phyloP scores from a whole-genome alignment of 2,113 vertebrate species.

The Platichthys flesus region DNA sequence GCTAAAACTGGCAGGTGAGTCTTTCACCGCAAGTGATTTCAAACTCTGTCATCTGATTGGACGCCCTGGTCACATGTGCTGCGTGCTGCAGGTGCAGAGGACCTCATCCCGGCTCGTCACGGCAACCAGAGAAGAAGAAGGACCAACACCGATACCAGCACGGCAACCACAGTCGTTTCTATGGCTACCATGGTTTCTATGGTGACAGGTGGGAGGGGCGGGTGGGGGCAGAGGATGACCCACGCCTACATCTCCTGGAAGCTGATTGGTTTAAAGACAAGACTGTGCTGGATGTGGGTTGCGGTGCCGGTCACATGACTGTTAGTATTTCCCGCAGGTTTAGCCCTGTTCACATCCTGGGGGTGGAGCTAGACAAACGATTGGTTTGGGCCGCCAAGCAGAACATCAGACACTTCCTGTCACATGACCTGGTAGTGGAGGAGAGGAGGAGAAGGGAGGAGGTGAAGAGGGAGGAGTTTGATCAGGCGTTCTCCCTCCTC shows the following conservation, averaged over 20 bases:
- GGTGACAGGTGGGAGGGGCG: slow-evolving; percentile 83
- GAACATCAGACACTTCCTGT: slow-evolving; percentile 90
- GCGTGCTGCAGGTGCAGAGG: slow-evolving; percentile 51
- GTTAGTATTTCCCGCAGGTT: slow-evolving; percentile 85
- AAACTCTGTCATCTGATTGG: background rate
- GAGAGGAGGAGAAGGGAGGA: slow-evolving; percentile 9
- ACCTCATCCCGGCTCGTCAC: background rate
- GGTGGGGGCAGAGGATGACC: slow-evolving; percentile 79
- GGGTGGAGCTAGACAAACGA: slow-evolving; percentile 86
- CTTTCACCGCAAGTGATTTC: fast-evolving
- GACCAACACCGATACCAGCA: slow-evolving; percentile 81
- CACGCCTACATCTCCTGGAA: slow-evolving; percentile 81
- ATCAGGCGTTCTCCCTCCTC: background rate
- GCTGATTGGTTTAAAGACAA: slow-evolving; percentile 89
- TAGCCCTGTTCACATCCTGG: slow-evolving; percentile 86
- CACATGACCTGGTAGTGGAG: slow-evolving; percentile 74
- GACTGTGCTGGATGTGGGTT: slow-evolving; percentile 88
- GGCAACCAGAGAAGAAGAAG: slow-evolving; percentile 47
- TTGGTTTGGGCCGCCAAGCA: slow-evolving; percentile 87
- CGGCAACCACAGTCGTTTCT: slow-evolving; percentile 88
- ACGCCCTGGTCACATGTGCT: background rate
- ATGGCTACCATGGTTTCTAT: slow-evolving; percentile 89
- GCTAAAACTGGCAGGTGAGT: slow-evolving; percentile 47
- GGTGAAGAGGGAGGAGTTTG: slow-evolving; percentile 11
- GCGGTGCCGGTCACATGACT: slow-evolving; percentile 89